Base-by-base conservation (phyloP, 2,113 vertebrate genomes). In the Cyrtonyx montezumae region DNA sequence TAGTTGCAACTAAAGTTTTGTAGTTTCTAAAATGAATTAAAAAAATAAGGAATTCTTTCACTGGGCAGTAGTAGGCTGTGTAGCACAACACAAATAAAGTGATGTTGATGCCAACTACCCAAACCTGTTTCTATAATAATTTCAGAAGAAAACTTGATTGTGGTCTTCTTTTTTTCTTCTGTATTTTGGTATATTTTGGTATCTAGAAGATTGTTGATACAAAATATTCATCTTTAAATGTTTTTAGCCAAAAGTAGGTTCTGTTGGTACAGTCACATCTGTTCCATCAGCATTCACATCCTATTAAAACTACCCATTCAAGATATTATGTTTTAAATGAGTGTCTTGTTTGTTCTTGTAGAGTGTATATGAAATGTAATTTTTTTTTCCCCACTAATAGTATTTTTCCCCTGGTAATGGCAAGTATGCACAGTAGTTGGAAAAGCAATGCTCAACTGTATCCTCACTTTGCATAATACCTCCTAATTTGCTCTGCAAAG, bases 21-120 rank as follows among this genome's bases (percentile, higher is more conserved):
- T 42, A 13, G 16, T 51, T 92, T 80, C 34, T 59, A 56, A 49
- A 46, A 85, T n/a, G 28, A 53, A 53, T 63, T 48, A n/a, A 36
- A 83, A n/a, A 22, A 36, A 2, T n/a, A 10, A 43, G 13, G 17
- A 23, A 8, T 20, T 53, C 11, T 84, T 23, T 13, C 45, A 68
- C 53, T 48, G 32, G 74, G 23, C 8, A 26, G 37, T 36, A 79
- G 13, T 40, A 66, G 23, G 13, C 36, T 21, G 37, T 0, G 0
- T 4, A 84, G 25, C 3, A 1, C 42, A 36, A 62, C 0, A 0
- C 81, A 71, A 69, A 77, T 8, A 51, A 14, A 20, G 37, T 56
- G 18, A 20, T 32, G 1, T 32, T 83, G 21, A 53, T 21, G 6
- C 77, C 36, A 8, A 17, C 20, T 51, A 8, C 0, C 2, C 34